Evolutionary conservation across 2,797 vertebrate genomes (phyloP).

Genomic region (Octomys mimax): DNA sequence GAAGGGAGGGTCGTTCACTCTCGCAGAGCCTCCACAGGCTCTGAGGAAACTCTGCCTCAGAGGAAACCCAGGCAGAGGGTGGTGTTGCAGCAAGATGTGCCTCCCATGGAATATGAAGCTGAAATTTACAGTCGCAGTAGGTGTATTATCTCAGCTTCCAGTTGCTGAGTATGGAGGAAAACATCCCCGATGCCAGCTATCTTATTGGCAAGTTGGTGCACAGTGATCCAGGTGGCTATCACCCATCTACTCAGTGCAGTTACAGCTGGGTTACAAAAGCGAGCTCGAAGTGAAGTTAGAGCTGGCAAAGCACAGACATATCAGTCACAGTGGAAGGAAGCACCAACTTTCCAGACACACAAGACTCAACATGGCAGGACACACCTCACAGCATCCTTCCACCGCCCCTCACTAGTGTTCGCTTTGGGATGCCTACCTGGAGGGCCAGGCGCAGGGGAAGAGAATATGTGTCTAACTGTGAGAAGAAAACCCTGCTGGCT

Average conservation of each 20-base stretch:
- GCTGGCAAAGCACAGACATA: not conserved
- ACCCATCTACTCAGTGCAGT: not conserved
- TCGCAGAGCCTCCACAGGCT: not conserved
- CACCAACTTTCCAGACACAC: not conserved
- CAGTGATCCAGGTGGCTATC: slow-evolving; percentile 38
- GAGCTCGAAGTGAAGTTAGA: not conserved
- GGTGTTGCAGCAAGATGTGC: not conserved
- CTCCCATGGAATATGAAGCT: not conserved
- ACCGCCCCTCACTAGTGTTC: not conserved
- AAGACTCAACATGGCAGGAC: not conserved
- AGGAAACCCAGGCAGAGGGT: not conserved
- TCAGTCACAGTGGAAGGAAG: not conserved
- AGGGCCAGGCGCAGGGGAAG: not conserved
- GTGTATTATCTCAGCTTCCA: slow-evolving; percentile 41
- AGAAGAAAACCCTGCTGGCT: not conserved
- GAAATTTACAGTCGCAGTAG: not conserved
- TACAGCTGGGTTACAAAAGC: not conserved
- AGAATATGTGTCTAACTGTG: not conserved
- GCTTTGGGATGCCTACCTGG: not conserved
- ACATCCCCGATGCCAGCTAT: slow-evolving; percentile 35
- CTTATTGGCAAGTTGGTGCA: not conserved
- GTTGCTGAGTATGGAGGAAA: not conserved
- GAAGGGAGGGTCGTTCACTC: not conserved
- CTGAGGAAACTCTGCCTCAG: not conserved
- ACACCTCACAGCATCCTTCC: not conserved